Evolutionary conservation across 2,888 invertebrate species (phyloP), one percentile per base, ranked within the genome.

Genomic region (Hyalella azteca): DNA sequence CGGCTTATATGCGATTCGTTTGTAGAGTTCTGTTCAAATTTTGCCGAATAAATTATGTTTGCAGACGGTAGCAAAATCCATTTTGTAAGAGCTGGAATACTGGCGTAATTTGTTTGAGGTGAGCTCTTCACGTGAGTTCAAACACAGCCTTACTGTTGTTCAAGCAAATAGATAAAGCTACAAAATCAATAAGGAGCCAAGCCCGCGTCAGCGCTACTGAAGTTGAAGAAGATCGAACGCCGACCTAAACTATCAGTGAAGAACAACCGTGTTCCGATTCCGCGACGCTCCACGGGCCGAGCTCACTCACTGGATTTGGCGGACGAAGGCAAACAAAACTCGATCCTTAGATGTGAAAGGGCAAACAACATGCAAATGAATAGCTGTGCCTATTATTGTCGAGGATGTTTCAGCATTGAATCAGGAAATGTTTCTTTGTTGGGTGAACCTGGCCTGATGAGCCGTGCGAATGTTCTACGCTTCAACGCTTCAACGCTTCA

Each of bases 151-250:
- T 19, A 36, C 66, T 66, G 66, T 66, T 66, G 66, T 36, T 66
- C 66, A 32, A 66, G 66, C 66, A 66, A 66, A 66, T 66, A 66
- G 66, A 66, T 66, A 66, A 66, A 66, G 66, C 66, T 66, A 66
- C 66, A 66, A 36, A 66, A 66, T 36, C 66, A 66, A 66, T 66
- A 66, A 32, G 36, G 66, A 66, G 66, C 32, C 36, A 66, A 66
- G 66, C 36, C 36, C 29, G 66, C 66, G 66, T 66, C 66, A 66
- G 66, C 36, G 32, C 29, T n/a, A 29, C 39, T 66, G 66, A 66
- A 66, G 66, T 66, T 66, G 66, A 66, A 36, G 36, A 66, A 66
- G 66, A 66, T 66, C 66, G 66, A 66, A 36, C 66, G 19, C 66
- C n/a, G 66, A 66, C 66, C 36, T 66, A n/a, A 36, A 66, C 66